Percentiles rank a stretch among this genome's conserved stretches.
These are phyloP conservation scores for Ptilodon capucinus DNA, from an alignment of 2,888 invertebrate genomes.

Conservation along the genomic window DNA sequence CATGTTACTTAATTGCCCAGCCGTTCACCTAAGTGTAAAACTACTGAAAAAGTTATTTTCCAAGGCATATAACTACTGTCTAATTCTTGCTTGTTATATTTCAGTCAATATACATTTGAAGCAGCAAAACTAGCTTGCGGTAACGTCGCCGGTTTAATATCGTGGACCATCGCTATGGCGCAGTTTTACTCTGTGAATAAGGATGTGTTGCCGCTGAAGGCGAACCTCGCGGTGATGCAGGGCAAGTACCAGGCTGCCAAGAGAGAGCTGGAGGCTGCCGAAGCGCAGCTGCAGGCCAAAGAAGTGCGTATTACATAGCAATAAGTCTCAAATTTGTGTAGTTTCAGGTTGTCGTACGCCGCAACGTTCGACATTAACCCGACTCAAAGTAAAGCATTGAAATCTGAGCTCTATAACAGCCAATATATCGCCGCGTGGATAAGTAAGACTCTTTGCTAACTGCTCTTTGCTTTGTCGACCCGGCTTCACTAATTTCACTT, in stretches of 20 bases:
- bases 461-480: too few relatives aligned
- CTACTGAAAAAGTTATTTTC: too few relatives aligned
- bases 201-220: slow-evolving; percentile 92
- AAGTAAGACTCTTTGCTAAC: too few relatives aligned
- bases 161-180: slow-evolving; percentile 94
- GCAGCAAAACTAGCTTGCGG: slow-evolving; percentile 94
- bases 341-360: too few relatives aligned
- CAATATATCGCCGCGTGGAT: too few relatives aligned
- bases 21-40: too few relatives aligned
- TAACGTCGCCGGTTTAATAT: slow-evolving; percentile 93
- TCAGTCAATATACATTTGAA: slow-evolving; percentile 87
- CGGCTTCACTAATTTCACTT: too few relatives aligned
- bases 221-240: slow-evolving; percentile 90
- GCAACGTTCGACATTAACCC: too few relatives aligned
- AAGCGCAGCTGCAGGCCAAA: slow-evolving; percentile 75
- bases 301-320: slow-evolving; percentile 52
- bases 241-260: slow-evolving; percentile 87
- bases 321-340: neutral
- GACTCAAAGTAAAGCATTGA: too few relatives aligned
- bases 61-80: too few relatives aligned
- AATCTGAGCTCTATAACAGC: too few relatives aligned
- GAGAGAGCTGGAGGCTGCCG: slow-evolving; percentile 83
- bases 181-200: slow-evolving; percentile 93
- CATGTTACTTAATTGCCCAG: too few relatives aligned
- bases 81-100: slow-evolving; percentile 3